These are phyloP conservation scores for Paratilapia polleni DNA, from an alignment of 2,113 vertebrate genomes.

Conservation along the genomic window DNA sequence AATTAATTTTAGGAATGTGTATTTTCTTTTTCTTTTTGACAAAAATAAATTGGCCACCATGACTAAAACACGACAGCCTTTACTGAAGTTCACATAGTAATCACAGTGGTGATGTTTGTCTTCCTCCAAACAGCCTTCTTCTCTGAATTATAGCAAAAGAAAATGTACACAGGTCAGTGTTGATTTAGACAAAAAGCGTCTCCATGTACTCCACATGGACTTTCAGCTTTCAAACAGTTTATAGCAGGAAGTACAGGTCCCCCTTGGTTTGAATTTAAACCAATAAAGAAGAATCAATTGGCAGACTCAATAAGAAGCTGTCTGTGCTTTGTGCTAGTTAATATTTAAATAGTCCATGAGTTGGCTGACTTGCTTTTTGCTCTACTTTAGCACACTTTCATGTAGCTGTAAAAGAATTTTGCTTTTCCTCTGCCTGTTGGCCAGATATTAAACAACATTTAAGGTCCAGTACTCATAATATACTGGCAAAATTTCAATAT, in stretches of 20 bases:
- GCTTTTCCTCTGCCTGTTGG: neutral
- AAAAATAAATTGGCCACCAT: neutral
- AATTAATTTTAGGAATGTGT: neutral
- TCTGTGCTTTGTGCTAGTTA: conserved; percentile 52
- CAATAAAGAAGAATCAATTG: conserved; percentile 48
- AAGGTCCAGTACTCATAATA: neutral
- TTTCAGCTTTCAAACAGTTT: conserved; percentile 28
- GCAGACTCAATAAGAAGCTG: conserved; percentile 42
- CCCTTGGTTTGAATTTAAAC: conserved; percentile 37
- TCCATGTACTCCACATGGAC: neutral
- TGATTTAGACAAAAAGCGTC: conserved; percentile 4
- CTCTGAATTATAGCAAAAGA: neutral
- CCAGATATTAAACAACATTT: neutral
- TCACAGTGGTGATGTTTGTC: neutral
- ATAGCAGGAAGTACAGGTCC: conserved; percentile 8
- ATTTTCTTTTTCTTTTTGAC: neutral
- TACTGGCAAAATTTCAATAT: neutral
- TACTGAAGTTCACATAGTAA: neutral
- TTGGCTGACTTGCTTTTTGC: conserved; percentile 26
- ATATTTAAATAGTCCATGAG: conserved; percentile 52
- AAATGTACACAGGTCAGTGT: neutral
- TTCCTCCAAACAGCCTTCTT: neutral
- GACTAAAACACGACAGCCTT: neutral
- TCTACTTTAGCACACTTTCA: conserved; percentile 29
- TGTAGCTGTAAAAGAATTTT: conserved; percentile 9